Conservation (phyloP, 2,888 invertebrate species). For the Beris morrisii region DNA sequence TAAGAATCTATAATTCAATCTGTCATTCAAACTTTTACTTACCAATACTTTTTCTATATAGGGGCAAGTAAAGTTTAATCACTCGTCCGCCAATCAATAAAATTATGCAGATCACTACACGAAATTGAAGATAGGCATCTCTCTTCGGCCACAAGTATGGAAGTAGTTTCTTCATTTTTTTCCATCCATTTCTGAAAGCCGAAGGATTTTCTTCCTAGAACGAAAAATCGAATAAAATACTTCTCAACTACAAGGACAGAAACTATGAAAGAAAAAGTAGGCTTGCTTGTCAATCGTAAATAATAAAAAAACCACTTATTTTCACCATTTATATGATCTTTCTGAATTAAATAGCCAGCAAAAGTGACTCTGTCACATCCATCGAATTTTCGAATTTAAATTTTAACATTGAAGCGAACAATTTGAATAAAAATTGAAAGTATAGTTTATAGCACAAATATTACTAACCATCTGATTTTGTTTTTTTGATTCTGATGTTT, state of each 20-base stretch:
- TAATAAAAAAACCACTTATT: constrained; percentile 8
- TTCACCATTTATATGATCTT: too few relatives aligned
- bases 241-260: too few relatives aligned
- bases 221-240: constrained; percentile 4
- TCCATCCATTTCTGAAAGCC: constrained; percentile 77
- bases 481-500: neutral
- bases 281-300: constrained; percentile 10
- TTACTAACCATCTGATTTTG: constrained; percentile 24
- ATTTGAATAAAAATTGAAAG: too few relatives aligned
- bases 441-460: neutral
- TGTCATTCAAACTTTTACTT: constrained; percentile 47
- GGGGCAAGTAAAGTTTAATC: constrained; percentile 88
- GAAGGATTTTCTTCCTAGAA: constrained; percentile 64
- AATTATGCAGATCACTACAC: constrained; percentile 79
- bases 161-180: constrained; percentile 75
- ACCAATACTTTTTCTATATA: constrained; percentile 92
- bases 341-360: too few relatives aligned
- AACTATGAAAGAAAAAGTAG: constrained; percentile 6
- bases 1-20: neutral
- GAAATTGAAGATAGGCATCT: constrained; percentile 72
- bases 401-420: too few relatives aligned
- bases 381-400: too few relatives aligned
- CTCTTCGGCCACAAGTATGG: constrained; percentile 96
- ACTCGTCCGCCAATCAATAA: constrained; percentile 78
- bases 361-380: too few relatives aligned